Percentiles rank a stretch among this genome's conserved stretches.
These are phyloP conservation scores for Stylophora pistillata DNA, from an alignment of 64 coral and sea anemone species.

Conservation along the genomic window DNA sequence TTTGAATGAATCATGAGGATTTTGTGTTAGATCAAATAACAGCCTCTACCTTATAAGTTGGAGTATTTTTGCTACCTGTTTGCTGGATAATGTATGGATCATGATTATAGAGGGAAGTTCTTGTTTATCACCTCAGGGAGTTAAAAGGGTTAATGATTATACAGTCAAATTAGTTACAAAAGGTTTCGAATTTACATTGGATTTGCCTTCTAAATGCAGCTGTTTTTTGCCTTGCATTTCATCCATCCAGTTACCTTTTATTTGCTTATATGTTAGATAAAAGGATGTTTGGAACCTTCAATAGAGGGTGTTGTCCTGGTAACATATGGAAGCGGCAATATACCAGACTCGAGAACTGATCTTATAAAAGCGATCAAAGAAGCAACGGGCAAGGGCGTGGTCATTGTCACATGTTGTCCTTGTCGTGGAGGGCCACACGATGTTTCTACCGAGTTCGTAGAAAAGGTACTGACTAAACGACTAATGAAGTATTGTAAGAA, in stretches of 20 bases:
- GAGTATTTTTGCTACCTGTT: too few species aligned
- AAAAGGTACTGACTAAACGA: constrained; percentile 4
- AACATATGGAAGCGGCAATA: constrained; percentile 39
- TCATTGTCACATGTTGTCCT: constrained; percentile 28
- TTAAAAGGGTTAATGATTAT: too few species aligned
- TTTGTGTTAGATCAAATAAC: too few species aligned
- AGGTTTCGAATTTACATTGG: too few species aligned
- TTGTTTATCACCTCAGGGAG: too few species aligned
- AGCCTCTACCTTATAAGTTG: too few species aligned
- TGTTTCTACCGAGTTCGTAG: background rate
- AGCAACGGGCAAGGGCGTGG: background rate
- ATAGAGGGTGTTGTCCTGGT: constrained; percentile 31
- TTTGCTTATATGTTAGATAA: background rate
- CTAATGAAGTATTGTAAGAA: background rate
- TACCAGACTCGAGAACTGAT: constrained; percentile 31
- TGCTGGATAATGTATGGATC: too few species aligned
- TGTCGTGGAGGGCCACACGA: constrained; percentile 43
- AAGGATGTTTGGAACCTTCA: background rate
- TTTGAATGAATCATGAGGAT: too few species aligned
- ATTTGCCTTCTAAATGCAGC: too few species aligned
- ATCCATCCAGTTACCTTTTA: background rate
- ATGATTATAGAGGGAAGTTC: too few species aligned
- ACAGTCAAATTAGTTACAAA: too few species aligned
- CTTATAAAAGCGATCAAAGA: constrained; percentile 3
- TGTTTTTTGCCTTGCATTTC: background rate